Evolutionary conservation across 2,113 vertebrate species (phyloP), one percentile per base, ranked within the genome.

Genomic region (Symphodus melops): DNA sequence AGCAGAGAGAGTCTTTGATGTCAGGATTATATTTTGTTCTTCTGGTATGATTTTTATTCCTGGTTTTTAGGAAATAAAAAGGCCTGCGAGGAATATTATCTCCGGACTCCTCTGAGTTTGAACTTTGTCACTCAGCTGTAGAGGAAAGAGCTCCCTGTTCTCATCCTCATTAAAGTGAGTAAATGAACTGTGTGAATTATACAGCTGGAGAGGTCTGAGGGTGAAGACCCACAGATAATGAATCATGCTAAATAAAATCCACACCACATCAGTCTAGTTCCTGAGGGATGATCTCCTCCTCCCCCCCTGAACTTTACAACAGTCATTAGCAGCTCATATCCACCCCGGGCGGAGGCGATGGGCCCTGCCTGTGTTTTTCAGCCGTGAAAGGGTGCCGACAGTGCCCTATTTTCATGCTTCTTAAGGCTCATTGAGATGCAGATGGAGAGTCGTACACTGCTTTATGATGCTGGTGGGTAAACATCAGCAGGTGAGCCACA

Each of bases 281-380:
- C 74, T 75, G 28, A 54, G 56, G 73, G 75, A 59, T 59, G 37
- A 48, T 19, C 48, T 4, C 48, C n/a, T 5, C 46, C 23, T 25
- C 2, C 23, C 41, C 67, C 49, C 36, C 54, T 28, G 53, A 53
- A 58, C 83, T 90, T 93, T 92, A 94, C 80, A 79, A 46, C 81
- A 65, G 88, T 93, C 89, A 94, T 95, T 94, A 94, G 91, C 79
- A 52, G 90, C 85, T 89, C 84, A 83, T 83, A 89, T 91, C 85
- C 85, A 82, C 71, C 72, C 57, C 48, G 77, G 84, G 70, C 66
- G 77, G 84, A 85, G 79, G 86, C 19, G 83, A 78, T 66, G 73
- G 87, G 82, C 61, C 63, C 75, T 49, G 75, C 68, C 85, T 86
- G 87, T 84, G 81, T 90, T 90, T 85, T 86, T 81, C 69, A 85